Percentiles rank a stretch among this genome's conserved stretches.
These are phyloP conservation scores for Brachionus plicatilis DNA, from an alignment of 1,140 invertebrate genomes.

Conservation along the genomic window DNA sequence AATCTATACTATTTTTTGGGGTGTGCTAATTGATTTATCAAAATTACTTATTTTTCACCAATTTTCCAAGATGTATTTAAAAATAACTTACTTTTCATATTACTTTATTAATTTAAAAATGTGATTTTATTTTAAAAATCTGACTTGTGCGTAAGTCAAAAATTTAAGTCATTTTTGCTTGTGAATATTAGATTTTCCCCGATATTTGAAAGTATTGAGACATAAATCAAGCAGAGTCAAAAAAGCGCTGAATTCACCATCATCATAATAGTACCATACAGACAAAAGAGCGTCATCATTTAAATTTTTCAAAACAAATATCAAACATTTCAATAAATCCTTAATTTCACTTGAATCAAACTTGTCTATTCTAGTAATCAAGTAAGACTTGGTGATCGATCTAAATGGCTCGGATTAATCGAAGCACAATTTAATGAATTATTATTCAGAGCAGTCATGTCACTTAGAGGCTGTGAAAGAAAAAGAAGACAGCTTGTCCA, in stretches of 20 bases:
- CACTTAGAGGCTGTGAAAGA: conserved; percentile 20
- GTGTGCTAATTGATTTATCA: too few species aligned
- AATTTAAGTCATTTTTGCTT: too few species aligned
- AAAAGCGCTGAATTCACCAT: conserved; percentile 69
- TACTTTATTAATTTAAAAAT: too few species aligned
- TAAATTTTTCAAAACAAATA: conserved; percentile 82
- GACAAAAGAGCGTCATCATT: conserved; percentile 77
- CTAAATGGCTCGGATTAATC: background rate
- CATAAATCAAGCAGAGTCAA: conserved; percentile 74
- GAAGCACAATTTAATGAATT: conserved; percentile 21
- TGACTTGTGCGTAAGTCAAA: too few species aligned
- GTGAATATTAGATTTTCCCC: conserved; percentile 70
- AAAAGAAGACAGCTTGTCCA: background rate
- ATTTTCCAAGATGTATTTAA: too few species aligned
- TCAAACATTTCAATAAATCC: conserved; percentile 79
- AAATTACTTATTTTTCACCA: too few species aligned
- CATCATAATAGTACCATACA: conserved; percentile 79
- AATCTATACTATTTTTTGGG: too few species aligned
- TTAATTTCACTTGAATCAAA: conserved; percentile 70
- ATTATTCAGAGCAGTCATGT: conserved; percentile 1
- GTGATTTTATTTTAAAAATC: too few species aligned
- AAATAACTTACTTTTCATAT: too few species aligned
- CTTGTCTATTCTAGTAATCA: conserved; percentile 65
- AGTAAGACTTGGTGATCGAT: conserved; percentile 39
- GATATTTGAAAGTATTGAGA: conserved; percentile 78